Evolutionary conservation across 2,888 invertebrate genomes (phyloP).

Genomic region (Portevinia maculata): DNA sequence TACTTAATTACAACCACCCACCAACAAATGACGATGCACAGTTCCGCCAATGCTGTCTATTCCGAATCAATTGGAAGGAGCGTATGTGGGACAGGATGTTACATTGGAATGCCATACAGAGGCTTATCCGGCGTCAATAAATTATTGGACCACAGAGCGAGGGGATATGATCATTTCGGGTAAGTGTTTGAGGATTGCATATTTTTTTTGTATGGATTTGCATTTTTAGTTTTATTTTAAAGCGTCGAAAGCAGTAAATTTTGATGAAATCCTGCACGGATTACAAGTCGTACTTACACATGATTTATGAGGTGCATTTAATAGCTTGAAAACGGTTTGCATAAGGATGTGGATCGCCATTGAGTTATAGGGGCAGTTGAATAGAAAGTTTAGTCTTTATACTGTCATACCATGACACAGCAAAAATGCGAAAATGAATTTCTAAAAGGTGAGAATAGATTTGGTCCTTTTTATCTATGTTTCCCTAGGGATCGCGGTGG

Average conservation of each 20-base stretch:
- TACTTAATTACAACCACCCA: slow-evolving; percentile 3
- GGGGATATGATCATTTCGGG: slow-evolving; percentile 97
- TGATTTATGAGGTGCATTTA: neutral
- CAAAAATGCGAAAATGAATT: too few relatives aligned
- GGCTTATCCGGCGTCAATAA: slow-evolving; percentile 95
- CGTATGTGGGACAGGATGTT: slow-evolving; percentile 94
- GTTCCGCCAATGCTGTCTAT: slow-evolving; percentile 97
- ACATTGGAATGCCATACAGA: slow-evolving; percentile 95
- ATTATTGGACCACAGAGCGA: slow-evolving; percentile 96
- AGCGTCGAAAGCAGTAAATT: slow-evolving; percentile 35
- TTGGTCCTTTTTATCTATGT: too few relatives aligned
- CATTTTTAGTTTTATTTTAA: slow-evolving; percentile 30
- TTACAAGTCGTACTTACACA: slow-evolving; percentile 26
- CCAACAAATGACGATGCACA: slow-evolving; percentile 80
- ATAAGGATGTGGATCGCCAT: too few relatives aligned
- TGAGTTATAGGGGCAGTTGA: too few relatives aligned
- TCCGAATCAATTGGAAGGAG: slow-evolving; percentile 95
- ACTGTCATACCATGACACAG: too few relatives aligned
- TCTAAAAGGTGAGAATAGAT: too few relatives aligned
- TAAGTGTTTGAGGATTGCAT: slow-evolving; percentile 83
- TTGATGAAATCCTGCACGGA: slow-evolving; percentile 8
- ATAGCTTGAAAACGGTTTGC: neutral
- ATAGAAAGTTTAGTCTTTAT: too few relatives aligned
- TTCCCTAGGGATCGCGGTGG: too few relatives aligned
- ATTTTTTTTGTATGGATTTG: slow-evolving; percentile 7